Percentiles rank a stretch among this genome's conserved stretches.
phyloP scores from a whole-genome alignment of 37 sponge, comb jelly and placozoan species.

The Chondrilla cf. caribensis region DNA sequence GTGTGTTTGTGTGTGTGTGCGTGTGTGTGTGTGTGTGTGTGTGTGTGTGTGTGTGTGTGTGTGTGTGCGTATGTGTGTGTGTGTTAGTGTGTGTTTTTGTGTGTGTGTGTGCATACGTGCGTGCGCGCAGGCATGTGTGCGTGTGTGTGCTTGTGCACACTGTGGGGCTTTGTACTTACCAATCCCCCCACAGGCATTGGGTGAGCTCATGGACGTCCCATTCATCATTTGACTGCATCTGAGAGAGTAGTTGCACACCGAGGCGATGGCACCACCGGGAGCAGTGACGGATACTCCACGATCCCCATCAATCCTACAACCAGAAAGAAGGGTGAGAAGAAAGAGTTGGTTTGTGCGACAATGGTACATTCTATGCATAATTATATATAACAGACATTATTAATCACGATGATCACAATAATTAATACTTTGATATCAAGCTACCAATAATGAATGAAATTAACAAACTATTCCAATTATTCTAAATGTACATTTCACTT shows the following conservation, averaged over 20 bases:
- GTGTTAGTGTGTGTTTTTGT: slow-evolving; percentile 15
- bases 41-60: slow-evolving; percentile 30
- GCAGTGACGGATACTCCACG: slow-evolving; percentile 82
- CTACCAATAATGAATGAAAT: too few species aligned
- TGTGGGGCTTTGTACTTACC: slow-evolving; percentile 40
- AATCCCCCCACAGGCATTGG: slow-evolving; percentile 87
- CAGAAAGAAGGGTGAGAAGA: neutral
- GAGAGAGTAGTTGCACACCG: slow-evolving; percentile 92
- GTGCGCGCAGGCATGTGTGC: neutral
- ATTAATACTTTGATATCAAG: too few species aligned
- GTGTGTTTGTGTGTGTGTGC: slow-evolving; percentile 23
- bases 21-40: slow-evolving; percentile 33
- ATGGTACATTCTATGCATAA: too few species aligned
- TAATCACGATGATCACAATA: neutral
- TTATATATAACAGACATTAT: too few species aligned
- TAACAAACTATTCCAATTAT: too few species aligned
- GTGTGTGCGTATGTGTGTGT: slow-evolving; percentile 29
- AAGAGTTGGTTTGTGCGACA: too few species aligned
- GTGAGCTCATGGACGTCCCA: slow-evolving; percentile 96
- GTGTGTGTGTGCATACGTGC: slow-evolving; percentile 15
- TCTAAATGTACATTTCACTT: too few species aligned
- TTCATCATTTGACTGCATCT: slow-evolving; percentile 82
- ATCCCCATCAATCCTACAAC: slow-evolving; percentile 76
- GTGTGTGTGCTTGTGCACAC: neutral
- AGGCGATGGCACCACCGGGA: slow-evolving; percentile 93